phyloP scores from a whole-genome alignment of 2,113 vertebrate species.

The Erythrocebus patas region DNA sequence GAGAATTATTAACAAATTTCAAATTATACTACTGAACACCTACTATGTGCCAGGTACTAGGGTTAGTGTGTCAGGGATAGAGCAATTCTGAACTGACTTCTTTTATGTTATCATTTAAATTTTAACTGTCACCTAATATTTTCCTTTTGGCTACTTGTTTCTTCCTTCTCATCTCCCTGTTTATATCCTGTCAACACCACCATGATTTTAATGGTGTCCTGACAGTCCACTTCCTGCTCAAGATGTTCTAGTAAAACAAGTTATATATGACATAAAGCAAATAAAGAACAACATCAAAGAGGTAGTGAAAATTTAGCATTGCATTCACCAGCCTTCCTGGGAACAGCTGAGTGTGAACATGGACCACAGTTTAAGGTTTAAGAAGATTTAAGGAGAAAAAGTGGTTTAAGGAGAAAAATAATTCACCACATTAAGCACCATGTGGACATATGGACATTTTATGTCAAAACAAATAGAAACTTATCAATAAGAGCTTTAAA shows the following conservation, averaged over 20 bases:
- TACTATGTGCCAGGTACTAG: neutral
- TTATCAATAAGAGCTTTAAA: neutral
- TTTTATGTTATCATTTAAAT: neutral
- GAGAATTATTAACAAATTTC: neutral
- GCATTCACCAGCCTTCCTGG: neutral
- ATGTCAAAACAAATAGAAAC: neutral
- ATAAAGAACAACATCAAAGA: neutral
- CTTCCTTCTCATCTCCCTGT: neutral
- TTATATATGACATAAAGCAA: slow-evolving; percentile 25
- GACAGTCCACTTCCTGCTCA: neutral
- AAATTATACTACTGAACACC: neutral
- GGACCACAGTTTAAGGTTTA: neutral
- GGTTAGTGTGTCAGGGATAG: neutral
- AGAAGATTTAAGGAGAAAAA: neutral
- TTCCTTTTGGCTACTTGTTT: neutral
- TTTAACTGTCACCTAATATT: neutral
- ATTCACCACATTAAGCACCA: neutral
- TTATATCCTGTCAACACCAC: neutral
- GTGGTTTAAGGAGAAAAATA: neutral
- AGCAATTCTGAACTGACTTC: neutral
- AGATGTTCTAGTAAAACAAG: slow-evolving; percentile 38
- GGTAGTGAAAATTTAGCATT: neutral
- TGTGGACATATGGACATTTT: neutral
- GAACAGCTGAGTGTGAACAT: neutral
- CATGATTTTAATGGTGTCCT: neutral